Percentiles rank a stretch among this genome's conserved stretches.
These are phyloP conservation scores for Pitangus sulphuratus DNA, from an alignment of 2,797 vertebrate genomes.

Conservation along the genomic window DNA sequence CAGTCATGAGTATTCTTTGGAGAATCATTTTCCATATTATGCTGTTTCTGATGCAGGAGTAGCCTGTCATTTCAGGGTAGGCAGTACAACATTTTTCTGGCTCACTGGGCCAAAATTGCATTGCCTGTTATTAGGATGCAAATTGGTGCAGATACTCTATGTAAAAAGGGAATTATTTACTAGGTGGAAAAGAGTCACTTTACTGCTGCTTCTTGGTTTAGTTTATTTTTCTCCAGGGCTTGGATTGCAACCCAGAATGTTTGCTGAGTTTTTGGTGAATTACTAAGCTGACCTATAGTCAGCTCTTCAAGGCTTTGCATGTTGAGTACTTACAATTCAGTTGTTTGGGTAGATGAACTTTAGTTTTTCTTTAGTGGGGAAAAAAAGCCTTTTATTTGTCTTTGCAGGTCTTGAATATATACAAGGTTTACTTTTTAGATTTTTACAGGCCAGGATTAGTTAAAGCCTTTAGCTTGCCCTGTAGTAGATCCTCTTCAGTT, in stretches of 20 bases:
- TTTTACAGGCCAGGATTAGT: neutral
- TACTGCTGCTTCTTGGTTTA: neutral
- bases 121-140: neutral
- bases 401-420: neutral
- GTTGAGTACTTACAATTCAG: neutral
- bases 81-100: neutral
- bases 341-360: neutral
- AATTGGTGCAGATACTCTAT: neutral
- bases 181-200: neutral
- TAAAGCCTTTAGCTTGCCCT: neutral
- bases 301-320: neutral
- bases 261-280: neutral
- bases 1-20: neutral
- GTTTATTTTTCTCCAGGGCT: neutral
- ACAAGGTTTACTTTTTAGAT: neutral
- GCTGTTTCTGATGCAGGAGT: neutral
- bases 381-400: neutral
- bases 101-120: neutral
- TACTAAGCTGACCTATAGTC: neutral
- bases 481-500: neutral
- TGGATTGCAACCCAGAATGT: neutral
- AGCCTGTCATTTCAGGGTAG: neutral
- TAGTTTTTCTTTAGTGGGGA: neutral
- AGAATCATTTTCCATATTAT: neutral
- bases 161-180: neutral